A percentile compares a stretch with the other conserved stretches of the same genome.
These are phyloP conservation scores for Ammodytes marinus DNA, from an alignment of 2,113 vertebrate genomes.

Conservation along the genomic window DNA sequence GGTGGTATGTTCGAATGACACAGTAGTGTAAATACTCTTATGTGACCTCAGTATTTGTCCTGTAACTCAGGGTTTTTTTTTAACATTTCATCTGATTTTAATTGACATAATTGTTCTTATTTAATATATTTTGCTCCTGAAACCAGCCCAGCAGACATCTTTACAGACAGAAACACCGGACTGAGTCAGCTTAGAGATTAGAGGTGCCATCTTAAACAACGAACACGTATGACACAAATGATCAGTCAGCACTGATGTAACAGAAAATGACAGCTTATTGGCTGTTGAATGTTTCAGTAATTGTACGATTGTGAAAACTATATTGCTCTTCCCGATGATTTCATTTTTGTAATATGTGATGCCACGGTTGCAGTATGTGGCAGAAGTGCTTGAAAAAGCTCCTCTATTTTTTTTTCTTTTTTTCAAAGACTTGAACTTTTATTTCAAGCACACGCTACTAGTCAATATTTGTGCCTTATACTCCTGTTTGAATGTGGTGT, in stretches of 20 bases:
- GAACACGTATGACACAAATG: not conserved
- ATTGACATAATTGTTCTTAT: conserved; percentile 15
- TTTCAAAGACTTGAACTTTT: conserved; percentile 66
- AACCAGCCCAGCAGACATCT: conserved; percentile 57
- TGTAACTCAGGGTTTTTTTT: conserved; percentile 80
- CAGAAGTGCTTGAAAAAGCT: conserved; percentile 48
- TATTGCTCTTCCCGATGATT: conserved; percentile 57
- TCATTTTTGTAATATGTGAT: conserved; percentile 60
- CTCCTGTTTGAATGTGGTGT: conserved; percentile 71
- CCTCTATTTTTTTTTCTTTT: conserved; percentile 28
- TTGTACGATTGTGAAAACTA: conserved; percentile 52
- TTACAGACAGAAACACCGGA: conserved; percentile 31
- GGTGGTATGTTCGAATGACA: conserved; percentile 3
- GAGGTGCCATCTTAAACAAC: conserved; percentile 3
- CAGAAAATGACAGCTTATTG: not conserved
- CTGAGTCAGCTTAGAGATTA: conserved; percentile 26
- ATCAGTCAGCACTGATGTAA: conserved; percentile 37
- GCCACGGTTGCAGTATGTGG: conserved; percentile 38
- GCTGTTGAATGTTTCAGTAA: conserved; percentile 44
- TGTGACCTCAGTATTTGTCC: conserved; percentile 69
- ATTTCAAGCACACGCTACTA: conserved; percentile 59
- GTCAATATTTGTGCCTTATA: conserved; percentile 85
- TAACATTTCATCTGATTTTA: conserved; percentile 52
- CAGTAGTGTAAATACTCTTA: conserved; percentile 20
- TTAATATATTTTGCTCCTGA: conserved; percentile 40